Base-by-base conservation (phyloP, 2,888 invertebrate genomes). In the Cryptus viduatorius region DNA sequence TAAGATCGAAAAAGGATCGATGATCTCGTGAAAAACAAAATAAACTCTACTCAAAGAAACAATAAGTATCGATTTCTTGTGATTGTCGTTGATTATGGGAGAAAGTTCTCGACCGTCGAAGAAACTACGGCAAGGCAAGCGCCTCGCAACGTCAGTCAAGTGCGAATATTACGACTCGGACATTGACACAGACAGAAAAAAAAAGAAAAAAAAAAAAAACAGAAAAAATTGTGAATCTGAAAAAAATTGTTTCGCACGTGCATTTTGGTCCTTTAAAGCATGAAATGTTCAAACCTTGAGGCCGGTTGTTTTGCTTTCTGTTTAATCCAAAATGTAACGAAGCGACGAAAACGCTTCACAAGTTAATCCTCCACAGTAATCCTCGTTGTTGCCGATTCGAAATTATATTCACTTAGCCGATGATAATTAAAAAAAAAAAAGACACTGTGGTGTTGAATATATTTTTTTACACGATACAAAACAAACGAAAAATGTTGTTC, bases 361-460 rank as follows among this genome's bases (percentile, higher is more conserved):
- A 37, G 73, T 79, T 61, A 79, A 65, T 84, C 48, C 72, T 46
- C 64, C 73, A 76, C 79, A 59, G 37, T 84, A 80, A 84, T 73
- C 77, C 72, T 73, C 24, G 72, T 46, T 37, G 24, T 50, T 8
- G 61, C 4, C 4, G 5, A 24, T 44, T 5, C 24, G 24, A 4
- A 29, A 16, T 14, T 44, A 68, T 19, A 31, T 56, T 59, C 61
- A 80, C 79, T 42, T 42, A 7, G 7, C 7, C 37, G 37, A 67
- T 73, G 3, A 59, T 37, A 71, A n/a, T 37, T 46, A 37, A 61
- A 73, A 53, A 64, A 19, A 19, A 69, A 64, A 53, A 14, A 42
- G 19, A 24, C 59, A 50, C 29, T 14, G 46, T 5, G 8, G 8
- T 5, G 4, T 37, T 37, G 37, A 31, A 12, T 42, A 31, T 12